Evolutionary conservation across 2,113 vertebrate species (phyloP).

Genomic region (Rhynchopsitta pachyrhyncha): DNA sequence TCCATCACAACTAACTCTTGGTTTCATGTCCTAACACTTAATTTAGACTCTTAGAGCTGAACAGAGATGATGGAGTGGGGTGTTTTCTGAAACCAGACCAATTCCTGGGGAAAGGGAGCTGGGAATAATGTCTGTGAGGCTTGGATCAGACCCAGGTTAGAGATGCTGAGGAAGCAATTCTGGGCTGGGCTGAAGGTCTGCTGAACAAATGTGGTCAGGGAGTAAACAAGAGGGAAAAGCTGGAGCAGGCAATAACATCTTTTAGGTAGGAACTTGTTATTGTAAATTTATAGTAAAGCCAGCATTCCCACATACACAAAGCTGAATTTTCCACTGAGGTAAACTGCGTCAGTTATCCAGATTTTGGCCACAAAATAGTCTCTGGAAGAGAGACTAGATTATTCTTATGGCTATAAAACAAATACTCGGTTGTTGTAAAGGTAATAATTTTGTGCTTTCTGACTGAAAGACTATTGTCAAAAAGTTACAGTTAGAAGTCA

Average conservation of each 20-base stretch:
- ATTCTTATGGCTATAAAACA: not conserved
- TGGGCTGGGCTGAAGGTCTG: not conserved
- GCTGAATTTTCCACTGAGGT: not conserved
- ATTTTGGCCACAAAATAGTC: not conserved
- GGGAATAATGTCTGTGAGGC: not conserved
- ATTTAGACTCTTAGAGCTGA: not conserved
- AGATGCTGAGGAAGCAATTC: not conserved
- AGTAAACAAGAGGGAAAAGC: not conserved
- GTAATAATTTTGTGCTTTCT: slow-evolving; percentile 47
- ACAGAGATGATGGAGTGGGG: not conserved
- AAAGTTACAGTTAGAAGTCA: not conserved
- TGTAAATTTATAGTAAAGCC: not conserved
- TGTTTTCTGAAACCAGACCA: not conserved
- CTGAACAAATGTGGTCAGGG: not conserved
- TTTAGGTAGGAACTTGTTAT: not conserved
- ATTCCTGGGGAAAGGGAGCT: not conserved
- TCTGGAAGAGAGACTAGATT: not conserved
- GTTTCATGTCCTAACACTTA: not conserved
- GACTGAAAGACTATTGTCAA: slow-evolving; percentile 12
- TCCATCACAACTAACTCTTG: accelerated
- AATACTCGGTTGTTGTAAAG: not conserved
- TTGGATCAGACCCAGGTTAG: not conserved
- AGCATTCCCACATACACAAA: not conserved
- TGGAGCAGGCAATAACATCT: not conserved
- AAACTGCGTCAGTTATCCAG: not conserved